Evolutionary conservation across 2,113 vertebrate species (phyloP).

Genomic region (Murina feae): DNA sequence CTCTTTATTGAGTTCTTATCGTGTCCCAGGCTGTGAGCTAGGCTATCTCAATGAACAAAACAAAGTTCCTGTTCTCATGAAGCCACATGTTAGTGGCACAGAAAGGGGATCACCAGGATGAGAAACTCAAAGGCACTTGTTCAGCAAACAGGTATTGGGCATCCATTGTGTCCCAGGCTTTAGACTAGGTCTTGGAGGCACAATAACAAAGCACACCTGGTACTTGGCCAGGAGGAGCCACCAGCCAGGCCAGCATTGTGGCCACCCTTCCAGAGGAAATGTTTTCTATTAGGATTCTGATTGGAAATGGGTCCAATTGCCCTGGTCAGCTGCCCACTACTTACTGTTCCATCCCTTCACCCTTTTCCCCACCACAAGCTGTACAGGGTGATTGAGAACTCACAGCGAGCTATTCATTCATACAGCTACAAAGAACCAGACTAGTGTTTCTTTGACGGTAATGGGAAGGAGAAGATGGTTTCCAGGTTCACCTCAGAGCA

Average conservation of each 20-base stretch:
- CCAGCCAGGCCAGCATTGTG: background rate
- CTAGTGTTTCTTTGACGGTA: constrained; percentile 2
- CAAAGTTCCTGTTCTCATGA: background rate
- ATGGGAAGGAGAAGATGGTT: background rate
- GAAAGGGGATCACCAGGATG: background rate
- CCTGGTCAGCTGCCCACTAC: background rate
- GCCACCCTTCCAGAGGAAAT: background rate
- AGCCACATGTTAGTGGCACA: background rate
- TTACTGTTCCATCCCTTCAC: background rate
- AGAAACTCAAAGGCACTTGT: background rate
- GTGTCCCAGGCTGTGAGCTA: background rate
- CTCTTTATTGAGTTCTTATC: background rate
- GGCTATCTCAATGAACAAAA: background rate
- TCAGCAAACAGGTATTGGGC: background rate
- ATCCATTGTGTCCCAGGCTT: background rate
- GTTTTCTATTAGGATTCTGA: constrained; percentile 21
- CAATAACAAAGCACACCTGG: background rate
- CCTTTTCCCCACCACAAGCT: background rate
- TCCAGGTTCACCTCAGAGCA: background rate
- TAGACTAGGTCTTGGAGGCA: background rate
- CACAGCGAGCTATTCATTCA: background rate
- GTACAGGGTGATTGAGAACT: background rate
- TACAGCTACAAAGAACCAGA: background rate
- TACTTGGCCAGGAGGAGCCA: background rate
- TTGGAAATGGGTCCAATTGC: background rate